Evolutionary conservation across 2,113 vertebrate genomes (phyloP), one percentile per base, ranked within the genome.

Genomic region (Eira barbara): DNA sequence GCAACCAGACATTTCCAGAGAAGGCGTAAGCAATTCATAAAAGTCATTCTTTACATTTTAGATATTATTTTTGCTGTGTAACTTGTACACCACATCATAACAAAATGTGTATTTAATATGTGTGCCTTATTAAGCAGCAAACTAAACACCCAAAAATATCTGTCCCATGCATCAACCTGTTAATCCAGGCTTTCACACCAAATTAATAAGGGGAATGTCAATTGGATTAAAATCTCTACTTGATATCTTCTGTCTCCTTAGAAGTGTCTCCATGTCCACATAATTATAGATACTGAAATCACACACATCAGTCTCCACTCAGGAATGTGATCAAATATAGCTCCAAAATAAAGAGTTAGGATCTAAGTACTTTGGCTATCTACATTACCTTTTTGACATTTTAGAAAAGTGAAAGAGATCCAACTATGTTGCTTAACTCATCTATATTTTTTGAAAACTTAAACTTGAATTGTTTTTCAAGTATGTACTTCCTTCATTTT

Each of bases 361-460:
- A 21, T 78, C 18, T 39, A 94, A 95, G 7, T 45, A 65, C 29
- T 76, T 91, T 76, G 65, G 45, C 25, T 76, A 87, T 52, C 0
- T 89, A 65, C 73, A 57, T 45, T 74, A 95, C 4, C 17, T 85
- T 76, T 69, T 71, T 81, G 9, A 69, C 10, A 95, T 63, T 74
- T 59, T 59, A 89, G 34, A 93, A 82, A 88, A 71, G n/a, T 31
- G 7, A 91, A 87, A 93, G 3, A 92, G 7, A 83, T 52, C 12
- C 65, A 79, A 69, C 6, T 90, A 39, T 39, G 13, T 88, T 83
- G 31, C 78, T 69, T 82, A 47, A 23, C 20, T 82, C 81, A 57
- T 73, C 12, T 29, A 23, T 63, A 67, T 47, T 91, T 91, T 91
- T 91, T 95, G 52, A 97, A 97, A 96, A 74, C 1, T 45, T 86